Evolutionary conservation across 37 sponge, comb jelly and placozoan genomes (phyloP), one percentile per base, ranked within the genome.

Genomic region (Tethya wilhelma): DNA sequence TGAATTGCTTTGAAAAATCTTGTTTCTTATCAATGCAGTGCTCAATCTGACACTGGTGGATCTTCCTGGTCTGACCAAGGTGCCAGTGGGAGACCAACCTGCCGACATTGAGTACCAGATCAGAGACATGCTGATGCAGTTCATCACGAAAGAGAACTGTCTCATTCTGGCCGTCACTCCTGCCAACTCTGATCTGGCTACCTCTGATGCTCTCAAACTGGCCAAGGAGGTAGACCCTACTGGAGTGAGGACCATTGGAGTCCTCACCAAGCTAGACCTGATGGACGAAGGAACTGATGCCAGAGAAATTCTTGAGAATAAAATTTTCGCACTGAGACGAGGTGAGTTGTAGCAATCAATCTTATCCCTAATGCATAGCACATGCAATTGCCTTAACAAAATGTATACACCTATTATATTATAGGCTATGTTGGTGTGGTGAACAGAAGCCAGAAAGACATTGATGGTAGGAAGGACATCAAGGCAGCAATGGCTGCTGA

Each of bases 231-330:
- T 96, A 22, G 99, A 98, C 74, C 93, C 99, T 9, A 81, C 94
- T 45, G 98, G 98, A 89, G 41, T 84, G 11, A 73, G 93, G 20
- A 92, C 93, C 60, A 92, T 92, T 56, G 99, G 99, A 56, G 99
- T 98, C 14, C 76, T 98, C 26, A 98, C 99, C 1, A 98, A 98
- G 74, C 74, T 98, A 77, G 99, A 98, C 84, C 75, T 98, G 65
- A 96, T 98, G 99, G 99, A 98, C 79, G 99, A 98, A 31, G 99
- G 97, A 0, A 98, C 99, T 26, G 99, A 98, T 73, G 97, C 99
- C 32, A 76, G 65, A 12, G 89, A 93, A 17, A 92, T 98, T 26
- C 77, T 98, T 8, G 99, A 98, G 77, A 98, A 98, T 79, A 96
- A 91, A 57, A 41, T 94, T 2, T 86, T 90, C 43, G 89, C 95